A percentile compares a stretch with the other conserved stretches of the same genome.
Conservation (phyloP, 35 echinoderm and acorn worm species). For the Eucidaris tribuloides region DNA sequence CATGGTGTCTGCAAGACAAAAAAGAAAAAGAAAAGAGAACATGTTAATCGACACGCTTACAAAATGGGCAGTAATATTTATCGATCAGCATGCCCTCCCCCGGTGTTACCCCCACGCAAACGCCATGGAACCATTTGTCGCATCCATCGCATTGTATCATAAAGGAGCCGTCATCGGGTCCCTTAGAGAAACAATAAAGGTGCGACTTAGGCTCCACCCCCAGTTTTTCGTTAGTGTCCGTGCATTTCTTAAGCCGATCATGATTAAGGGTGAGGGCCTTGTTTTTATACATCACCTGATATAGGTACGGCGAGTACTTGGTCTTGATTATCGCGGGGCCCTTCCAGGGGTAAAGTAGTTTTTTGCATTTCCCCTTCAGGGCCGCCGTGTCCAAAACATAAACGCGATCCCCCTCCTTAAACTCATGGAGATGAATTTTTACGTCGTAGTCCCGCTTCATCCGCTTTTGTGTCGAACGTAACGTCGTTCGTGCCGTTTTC, state of each 20-base stretch:
- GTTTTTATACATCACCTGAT: conserved; percentile 18
- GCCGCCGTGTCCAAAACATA: conserved; percentile 26
- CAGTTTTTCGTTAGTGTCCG: neutral
- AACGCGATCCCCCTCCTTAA: conserved; percentile 7
- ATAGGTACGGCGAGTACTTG: conserved; percentile 7
- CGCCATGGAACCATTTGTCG: conserved; percentile 48
- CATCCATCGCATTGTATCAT: conserved; percentile 57
- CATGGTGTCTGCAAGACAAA: no score
- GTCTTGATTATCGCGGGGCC: conserved; percentile 25
- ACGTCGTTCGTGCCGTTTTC: neutral
- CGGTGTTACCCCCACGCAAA: conserved; percentile 15
- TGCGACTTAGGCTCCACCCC: neutral
- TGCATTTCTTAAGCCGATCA: conserved; percentile 36
- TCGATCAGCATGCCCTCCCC: conserved; percentile 12
- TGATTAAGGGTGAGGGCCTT: conserved; percentile 23
- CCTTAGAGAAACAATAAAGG: conserved; percentile 30
- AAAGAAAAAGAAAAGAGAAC: no score
- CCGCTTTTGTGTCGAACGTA: neutral
- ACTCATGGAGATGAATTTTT: neutral
- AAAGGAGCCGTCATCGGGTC: neutral
- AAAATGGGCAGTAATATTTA: conserved; percentile 41
- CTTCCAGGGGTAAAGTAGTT: conserved; percentile 38
- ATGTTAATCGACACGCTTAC: no score
- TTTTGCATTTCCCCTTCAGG: conserved; percentile 30
- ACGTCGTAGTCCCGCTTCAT: conserved; percentile 36